Conservation (phyloP, 2,113 vertebrate genomes). For the Formicarius rufipectus region DNA sequence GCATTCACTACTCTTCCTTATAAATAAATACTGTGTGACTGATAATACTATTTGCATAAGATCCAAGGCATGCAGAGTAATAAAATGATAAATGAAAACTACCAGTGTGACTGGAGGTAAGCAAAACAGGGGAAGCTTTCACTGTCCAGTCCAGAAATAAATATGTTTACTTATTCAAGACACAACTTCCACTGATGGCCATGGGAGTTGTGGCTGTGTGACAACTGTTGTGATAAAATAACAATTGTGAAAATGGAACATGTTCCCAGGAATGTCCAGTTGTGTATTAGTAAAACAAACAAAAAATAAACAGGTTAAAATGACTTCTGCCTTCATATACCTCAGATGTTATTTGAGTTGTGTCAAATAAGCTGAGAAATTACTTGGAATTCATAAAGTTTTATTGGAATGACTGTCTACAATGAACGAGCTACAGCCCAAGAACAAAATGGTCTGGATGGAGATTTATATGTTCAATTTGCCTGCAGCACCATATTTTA, state of each 20-base stretch:
- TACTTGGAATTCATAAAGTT: background rate
- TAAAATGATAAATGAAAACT: background rate
- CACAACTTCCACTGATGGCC: background rate
- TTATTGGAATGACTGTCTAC: background rate
- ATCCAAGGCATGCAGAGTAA: background rate
- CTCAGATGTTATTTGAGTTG: background rate
- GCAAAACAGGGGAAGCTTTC: background rate
- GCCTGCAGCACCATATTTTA: background rate
- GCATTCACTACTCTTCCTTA: background rate
- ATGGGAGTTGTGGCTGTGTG: background rate
- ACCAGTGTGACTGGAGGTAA: background rate
- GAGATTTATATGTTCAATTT: slow-evolving; percentile 3
- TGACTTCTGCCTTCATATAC: background rate
- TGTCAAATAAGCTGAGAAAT: background rate
- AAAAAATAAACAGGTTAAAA: background rate
- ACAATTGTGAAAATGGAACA: background rate
- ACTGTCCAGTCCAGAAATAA: background rate
- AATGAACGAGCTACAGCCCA: background rate
- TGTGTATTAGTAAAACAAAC: background rate
- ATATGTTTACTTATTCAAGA: background rate
- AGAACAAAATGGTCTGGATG: background rate
- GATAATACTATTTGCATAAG: background rate
- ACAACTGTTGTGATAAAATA: background rate
- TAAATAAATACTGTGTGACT: background rate
- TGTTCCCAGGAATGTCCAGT: background rate